Base-by-base conservation (phyloP, 2,888 invertebrate genomes). In the Nomada lathburiana region DNA sequence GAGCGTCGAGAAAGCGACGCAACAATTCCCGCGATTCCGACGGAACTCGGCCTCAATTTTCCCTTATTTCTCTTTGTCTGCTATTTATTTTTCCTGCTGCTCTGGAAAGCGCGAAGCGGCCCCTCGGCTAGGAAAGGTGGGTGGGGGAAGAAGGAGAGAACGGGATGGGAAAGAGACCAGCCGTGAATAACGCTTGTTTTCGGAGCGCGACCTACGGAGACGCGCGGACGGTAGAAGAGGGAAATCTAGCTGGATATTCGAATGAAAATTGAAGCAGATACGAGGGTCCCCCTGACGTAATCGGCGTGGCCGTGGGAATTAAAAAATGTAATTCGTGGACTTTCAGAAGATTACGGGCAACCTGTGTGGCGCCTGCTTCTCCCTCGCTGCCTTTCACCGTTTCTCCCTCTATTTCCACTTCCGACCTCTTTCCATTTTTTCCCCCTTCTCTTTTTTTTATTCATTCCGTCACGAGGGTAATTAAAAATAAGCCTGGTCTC, bases 281-380 rank as follows among this genome's bases (percentile, higher is more conserved):
- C 67, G 75, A 36, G 36, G n/a, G 55, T 80, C 79, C 79, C 79
- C 50, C 50, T 23, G 79, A 62, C 76, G 55, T 89, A 89, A 88
- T 88, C 87, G 89, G 64, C 29, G 70, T 67, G 77, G 59, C 71
- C 60, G 72, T 13, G 76, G 74, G 82, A 80, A 89, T 87, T 87
- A 87, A 89, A 88, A 87, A 83, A 75, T 57, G 76, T 83, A 89
- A 83, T 84, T 88, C 75, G 76, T 67, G 69, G 82, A 77, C 77
- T 82, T 83, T 86, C 50, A 79, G 64, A 74, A 79, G 85, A 85
- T 87, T 85, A 88, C 78, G 64, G 44, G 23, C 16, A 47, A 2
- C 36, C 26, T 52, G 47, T 29, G 16, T 63, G 60, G n/a, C 16
- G 47, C 10, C 44, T 59, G 16, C 42, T 57, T 57, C 52, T 18